phyloP scores from a whole-genome alignment of 2,888 invertebrate species.

The Spialia ferax region DNA sequence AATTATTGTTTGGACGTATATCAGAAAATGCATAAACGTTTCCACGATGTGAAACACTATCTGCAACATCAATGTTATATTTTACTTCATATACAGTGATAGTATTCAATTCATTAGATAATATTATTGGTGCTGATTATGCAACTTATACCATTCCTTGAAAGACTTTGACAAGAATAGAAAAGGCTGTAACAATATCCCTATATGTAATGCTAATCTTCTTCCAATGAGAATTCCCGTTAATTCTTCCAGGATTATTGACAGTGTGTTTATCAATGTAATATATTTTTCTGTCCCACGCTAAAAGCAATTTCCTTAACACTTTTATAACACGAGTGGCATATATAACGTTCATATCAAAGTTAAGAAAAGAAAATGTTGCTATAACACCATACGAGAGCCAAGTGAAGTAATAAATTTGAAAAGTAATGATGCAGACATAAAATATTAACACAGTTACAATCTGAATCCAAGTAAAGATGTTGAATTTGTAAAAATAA shows the following conservation, averaged over 20 bases:
- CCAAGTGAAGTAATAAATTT: neutral
- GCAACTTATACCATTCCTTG: conserved; percentile 26
- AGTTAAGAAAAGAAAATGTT: conserved; percentile 17
- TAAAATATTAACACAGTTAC: neutral
- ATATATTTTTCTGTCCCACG: conserved; percentile 16
- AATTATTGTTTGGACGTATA: conserved; percentile 8
- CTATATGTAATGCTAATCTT: conserved; percentile 1
- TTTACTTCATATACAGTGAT: neutral
- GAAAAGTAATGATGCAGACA: neutral
- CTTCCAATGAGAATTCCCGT: neutral
- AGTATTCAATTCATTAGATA: too few species aligned
- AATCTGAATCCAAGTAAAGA: conserved; percentile 13
- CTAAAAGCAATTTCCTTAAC: neutral
- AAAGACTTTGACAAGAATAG: conserved; percentile 8
- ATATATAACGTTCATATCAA: conserved; percentile 22
- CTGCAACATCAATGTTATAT: conserved; percentile 2
- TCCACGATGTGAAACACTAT: conserved; percentile 16
- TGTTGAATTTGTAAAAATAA: conserved; percentile 12
- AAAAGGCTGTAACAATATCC: conserved; percentile 20
- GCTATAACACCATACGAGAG: neutral
- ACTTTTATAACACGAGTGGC: conserved; percentile 11
- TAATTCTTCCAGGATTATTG: neutral
- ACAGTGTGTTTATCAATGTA: too few species aligned
- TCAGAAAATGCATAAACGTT: conserved; percentile 19
- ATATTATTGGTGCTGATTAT: neutral